Percentiles rank a stretch among this genome's conserved stretches.
Conservation (phyloP, 2,113 vertebrate species). For the Indicator indicator region DNA sequence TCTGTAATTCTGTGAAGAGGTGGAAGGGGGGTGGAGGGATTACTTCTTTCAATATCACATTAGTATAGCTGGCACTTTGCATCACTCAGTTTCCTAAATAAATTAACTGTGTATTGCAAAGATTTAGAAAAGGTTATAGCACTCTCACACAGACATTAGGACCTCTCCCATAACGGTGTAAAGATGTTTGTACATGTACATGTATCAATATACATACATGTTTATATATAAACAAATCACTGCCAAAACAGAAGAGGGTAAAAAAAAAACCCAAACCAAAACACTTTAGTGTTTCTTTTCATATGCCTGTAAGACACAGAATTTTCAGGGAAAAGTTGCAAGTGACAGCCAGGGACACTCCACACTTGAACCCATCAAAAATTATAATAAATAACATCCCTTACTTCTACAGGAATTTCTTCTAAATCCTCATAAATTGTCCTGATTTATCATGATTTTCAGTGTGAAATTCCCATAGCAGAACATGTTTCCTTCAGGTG, state of each 20-base stretch:
- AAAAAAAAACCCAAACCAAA: not conserved
- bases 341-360: accelerated
- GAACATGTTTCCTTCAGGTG: not conserved
- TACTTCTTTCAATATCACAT: not conserved
- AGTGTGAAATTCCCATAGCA: not conserved
- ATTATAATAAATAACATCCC: not conserved
- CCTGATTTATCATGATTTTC: not conserved
- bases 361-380: accelerated
- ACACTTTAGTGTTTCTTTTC: not conserved
- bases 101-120: accelerated
- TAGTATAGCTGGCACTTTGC: not conserved
- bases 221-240: not conserved
- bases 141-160: not conserved
- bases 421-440: not conserved
- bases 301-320: not conserved
- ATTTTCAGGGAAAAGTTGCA: not conserved
- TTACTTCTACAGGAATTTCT: not conserved
- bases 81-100: not conserved
- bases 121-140: not conserved
- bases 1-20: not conserved
- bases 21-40: accelerated
- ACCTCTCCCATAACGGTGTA: not conserved
- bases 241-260: not conserved
- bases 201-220: accelerated
- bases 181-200: not conserved